Percentiles rank a stretch among this genome's conserved stretches.
These are phyloP conservation scores for Pristionchus mayeri DNA, from an alignment of 2,888 invertebrate genomes.

Conservation along the genomic window DNA sequence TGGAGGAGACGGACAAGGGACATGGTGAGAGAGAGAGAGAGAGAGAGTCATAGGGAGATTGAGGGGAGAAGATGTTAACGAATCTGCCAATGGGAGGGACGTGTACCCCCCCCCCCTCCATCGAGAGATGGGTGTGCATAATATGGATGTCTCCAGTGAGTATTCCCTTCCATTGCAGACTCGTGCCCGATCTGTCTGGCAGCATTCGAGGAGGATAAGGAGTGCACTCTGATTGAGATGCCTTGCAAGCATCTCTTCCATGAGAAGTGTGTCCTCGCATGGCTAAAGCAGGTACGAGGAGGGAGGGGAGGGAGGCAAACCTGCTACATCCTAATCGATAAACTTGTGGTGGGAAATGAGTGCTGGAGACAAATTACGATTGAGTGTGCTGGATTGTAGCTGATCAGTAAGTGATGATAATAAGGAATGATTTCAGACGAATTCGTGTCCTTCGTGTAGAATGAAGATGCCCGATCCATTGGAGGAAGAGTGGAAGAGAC, in stretches of 20 bases:
- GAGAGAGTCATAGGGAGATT: background rate
- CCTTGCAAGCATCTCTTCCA: constrained; percentile 54
- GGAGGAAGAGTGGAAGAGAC: constrained; percentile 52
- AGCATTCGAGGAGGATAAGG: constrained; percentile 24
- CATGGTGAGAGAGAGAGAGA: background rate
- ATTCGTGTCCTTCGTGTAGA: constrained; percentile 54
- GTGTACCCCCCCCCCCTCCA: too few relatives aligned
- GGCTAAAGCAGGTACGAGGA: constrained; percentile 52
- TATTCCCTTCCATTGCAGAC: constrained; percentile 27
- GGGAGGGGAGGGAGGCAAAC: background rate
- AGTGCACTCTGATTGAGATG: constrained; percentile 48
- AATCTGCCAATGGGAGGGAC: too few relatives aligned
- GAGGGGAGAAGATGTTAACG: background rate
- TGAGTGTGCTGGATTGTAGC: background rate
- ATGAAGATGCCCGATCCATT: constrained; percentile 49
- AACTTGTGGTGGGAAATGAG: too few relatives aligned
- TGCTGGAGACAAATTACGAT: background rate
- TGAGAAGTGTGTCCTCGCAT: constrained; percentile 48
- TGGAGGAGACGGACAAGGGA: background rate
- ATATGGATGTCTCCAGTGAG: too few relatives aligned
- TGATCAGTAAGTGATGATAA: background rate
- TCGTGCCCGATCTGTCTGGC: constrained; percentile 53
- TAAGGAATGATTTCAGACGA: constrained; percentile 48
- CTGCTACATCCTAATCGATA: too few relatives aligned
- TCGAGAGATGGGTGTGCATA: too few relatives aligned